These are phyloP conservation scores for Amphiprion percula DNA, from an alignment of 2,113 vertebrate species.

Conservation along the genomic window DNA sequence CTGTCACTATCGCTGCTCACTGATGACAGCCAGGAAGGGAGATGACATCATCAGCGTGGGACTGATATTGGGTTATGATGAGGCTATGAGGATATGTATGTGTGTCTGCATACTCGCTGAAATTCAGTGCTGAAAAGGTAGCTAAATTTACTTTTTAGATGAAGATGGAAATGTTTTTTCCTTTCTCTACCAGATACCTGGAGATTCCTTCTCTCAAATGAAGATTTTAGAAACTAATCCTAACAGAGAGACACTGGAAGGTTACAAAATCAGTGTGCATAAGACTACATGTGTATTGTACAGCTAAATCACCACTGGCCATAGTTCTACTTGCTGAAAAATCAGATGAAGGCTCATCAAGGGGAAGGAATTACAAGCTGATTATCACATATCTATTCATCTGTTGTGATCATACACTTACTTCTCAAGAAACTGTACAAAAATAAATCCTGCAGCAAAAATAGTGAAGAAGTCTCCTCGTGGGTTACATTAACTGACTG, in stretches of 20 bases:
- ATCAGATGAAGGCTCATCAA: background rate
- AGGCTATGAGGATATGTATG: background rate
- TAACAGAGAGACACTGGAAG: background rate
- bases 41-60: slow-evolving; percentile 52
- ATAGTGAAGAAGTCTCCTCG: background rate
- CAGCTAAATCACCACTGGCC: background rate
- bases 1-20: slow-evolving; percentile 71
- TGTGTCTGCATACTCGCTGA: background rate
- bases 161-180: background rate
- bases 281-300: background rate
- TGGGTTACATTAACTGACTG: too few relatives aligned
- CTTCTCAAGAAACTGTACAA: background rate
- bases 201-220: background rate
- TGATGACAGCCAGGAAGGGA: slow-evolving; percentile 64
- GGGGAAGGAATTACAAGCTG: background rate
- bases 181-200: background rate
- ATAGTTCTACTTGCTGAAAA: background rate
- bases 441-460: background rate
- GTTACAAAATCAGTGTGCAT: background rate
- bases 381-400: background rate
- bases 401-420: background rate
- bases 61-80: slow-evolving; percentile 40
- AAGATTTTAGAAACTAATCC: background rate
- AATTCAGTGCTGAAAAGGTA: background rate
- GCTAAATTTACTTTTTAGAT: background rate